Conservation (phyloP, 2,888 invertebrate genomes). For the Odontomyia ornata region DNA sequence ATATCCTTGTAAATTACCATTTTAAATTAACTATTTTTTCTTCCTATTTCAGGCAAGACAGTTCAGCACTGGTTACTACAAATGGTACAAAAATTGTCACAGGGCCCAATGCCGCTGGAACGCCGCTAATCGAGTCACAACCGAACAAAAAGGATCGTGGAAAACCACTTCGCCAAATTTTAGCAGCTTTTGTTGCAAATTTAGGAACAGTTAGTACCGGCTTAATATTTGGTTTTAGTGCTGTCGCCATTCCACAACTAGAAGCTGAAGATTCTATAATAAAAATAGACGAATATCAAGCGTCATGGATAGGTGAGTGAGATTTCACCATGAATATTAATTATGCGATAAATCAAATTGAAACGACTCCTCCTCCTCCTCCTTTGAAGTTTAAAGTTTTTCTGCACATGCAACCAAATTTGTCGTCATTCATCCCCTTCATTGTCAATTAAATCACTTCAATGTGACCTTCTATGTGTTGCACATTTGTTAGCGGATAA, state of each 20-base stretch:
- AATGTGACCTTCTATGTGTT: no score
- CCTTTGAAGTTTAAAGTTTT: no score
- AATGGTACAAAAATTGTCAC: conserved; percentile 34
- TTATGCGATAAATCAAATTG: no score
- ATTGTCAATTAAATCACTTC: no score
- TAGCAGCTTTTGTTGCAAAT: conserved; percentile 73
- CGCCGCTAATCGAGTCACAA: conserved; percentile 25
- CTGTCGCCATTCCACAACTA: conserved; percentile 72
- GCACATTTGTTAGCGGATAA: no score
- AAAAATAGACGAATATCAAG: conserved; percentile 67
- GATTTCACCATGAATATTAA: no score
- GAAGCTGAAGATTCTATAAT: conserved; percentile 66
- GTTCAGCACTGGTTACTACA: conserved; percentile 14
- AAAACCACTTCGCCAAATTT: conserved; percentile 67
- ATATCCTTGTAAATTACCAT: no score
- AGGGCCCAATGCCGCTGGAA: conserved; percentile 3
- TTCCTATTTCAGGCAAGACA: conserved; percentile 34
- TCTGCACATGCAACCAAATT: no score
- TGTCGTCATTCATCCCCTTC: no score
- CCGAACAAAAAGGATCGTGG: conserved; percentile 57
- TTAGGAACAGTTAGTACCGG: conserved; percentile 76
- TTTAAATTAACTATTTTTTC: no score
- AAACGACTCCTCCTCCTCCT: no score
- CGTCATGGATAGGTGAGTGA: conserved; percentile 76
- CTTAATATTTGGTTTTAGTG: conserved; percentile 75